Base-by-base conservation (phyloP, 2,888 invertebrate species). In the Clanis bilineata region DNA sequence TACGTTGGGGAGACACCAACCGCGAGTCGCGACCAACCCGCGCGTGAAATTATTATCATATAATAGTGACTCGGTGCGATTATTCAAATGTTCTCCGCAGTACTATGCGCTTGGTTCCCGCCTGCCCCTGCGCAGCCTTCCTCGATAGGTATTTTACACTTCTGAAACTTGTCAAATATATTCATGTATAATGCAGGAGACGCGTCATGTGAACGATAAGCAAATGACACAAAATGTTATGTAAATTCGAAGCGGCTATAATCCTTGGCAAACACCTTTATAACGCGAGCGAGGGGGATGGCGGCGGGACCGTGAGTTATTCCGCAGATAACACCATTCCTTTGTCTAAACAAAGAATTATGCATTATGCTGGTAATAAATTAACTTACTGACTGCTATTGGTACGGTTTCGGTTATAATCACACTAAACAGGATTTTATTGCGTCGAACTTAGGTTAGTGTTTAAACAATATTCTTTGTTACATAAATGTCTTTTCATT, bases 11-110 rank as follows among this genome's bases (percentile, higher is more conserved):
- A 66, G 69, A 74, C 78, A 77, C 78, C 79, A 74, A 78, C 73
- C 73, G 77, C 71, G 82, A 81, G 72, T n/a, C 78, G 77, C 71
- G 81, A 81, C 72, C 78, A 84, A 81, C 83, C 85, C 84, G 85
- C 75, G 87, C 90, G 88, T 90, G 86, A 89, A 90, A 90, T 90
- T 90, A 92, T 91, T 92, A 91, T 91, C 90, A 91, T 90, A 90
- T 89, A 90, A 90, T 90, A 86, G 75, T 78, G 79, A 83, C 80
- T 82, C 85, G 84, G 78, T 78, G 84, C 87, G 88, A 88, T 90
- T 91, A 91, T 91, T 91, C 88, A 90, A 90, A 90, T 90, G 83
- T 80, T 84, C 83, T 79, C 82, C 79, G 82, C 79, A 74, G 76
- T 77, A 76, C 79, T 70, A 67, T 72, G 60, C 71, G 68, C 63